These are phyloP conservation scores for Cryptoblepharus egeriae DNA, from an alignment of 2,797 vertebrate species.

Conservation along the genomic window DNA sequence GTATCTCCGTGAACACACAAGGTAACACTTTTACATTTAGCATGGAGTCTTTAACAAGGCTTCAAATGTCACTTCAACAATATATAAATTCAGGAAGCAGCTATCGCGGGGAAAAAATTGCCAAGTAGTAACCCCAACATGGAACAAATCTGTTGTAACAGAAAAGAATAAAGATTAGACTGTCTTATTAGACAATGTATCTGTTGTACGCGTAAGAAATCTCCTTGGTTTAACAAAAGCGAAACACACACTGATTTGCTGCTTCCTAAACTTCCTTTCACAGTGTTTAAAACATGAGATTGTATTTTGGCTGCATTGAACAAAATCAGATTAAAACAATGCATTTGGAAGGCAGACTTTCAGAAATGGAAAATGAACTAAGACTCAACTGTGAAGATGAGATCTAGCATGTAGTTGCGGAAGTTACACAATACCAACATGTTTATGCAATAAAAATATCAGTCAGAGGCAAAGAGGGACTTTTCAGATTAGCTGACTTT, in stretches of 20 bases:
- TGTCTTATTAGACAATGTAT: neutral
- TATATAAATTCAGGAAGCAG: neutral
- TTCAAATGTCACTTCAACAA: neutral
- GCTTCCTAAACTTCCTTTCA: conserved; percentile 7
- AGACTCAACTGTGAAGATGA: conserved; percentile 10
- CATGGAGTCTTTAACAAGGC: neutral
- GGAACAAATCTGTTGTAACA: neutral
- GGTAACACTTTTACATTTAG: neutral
- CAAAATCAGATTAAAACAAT: conserved; percentile 4
- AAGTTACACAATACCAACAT: conserved; percentile 37
- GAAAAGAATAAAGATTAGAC: neutral
- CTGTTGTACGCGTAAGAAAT: neutral
- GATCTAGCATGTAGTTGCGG: conserved; percentile 12
- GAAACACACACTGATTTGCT: neutral
- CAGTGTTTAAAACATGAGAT: conserved; percentile 35
- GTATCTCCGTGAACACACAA: neutral
- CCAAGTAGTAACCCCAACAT: neutral
- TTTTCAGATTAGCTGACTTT: conserved; percentile 36
- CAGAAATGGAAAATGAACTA: conserved; percentile 7
- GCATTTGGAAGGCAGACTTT: conserved; percentile 18
- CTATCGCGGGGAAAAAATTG: neutral
- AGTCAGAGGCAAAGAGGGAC: conserved; percentile 7
- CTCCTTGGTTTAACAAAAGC: neutral
- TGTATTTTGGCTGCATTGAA: neutral
- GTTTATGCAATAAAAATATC: conserved; percentile 24